phyloP scores from a whole-genome alignment of 2,797 vertebrate species.

The Rhadinocentrus ornatus region DNA sequence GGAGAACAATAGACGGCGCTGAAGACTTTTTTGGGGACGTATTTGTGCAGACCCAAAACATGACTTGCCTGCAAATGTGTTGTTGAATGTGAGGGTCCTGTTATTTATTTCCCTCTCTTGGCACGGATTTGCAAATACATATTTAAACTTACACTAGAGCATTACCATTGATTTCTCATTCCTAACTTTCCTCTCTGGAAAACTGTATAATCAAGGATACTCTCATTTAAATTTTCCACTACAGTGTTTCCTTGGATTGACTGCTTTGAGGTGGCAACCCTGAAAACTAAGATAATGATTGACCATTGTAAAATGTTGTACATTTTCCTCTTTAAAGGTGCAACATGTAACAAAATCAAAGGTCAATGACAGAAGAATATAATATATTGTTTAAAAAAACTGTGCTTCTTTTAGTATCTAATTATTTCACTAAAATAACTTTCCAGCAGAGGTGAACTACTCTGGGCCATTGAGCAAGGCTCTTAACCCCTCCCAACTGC shows the following conservation, averaged over 20 bases:
- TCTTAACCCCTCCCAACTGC: too few species aligned
- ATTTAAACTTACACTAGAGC: neutral
- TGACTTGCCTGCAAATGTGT: conserved; percentile 65
- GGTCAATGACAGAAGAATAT: too few species aligned
- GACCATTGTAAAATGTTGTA: neutral
- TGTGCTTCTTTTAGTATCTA: too few species aligned
- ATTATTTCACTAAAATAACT: too few species aligned
- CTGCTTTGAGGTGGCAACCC: neutral
- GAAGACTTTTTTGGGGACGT: neutral
- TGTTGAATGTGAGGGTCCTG: conserved; percentile 26
- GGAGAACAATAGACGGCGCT: conserved; percentile 16
- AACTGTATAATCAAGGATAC: conserved; percentile 1
- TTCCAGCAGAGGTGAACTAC: too few species aligned
- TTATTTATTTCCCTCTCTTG: conserved; percentile 12
- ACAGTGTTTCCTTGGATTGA: neutral
- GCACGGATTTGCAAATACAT: conserved; percentile 1
- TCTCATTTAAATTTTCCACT: neutral
- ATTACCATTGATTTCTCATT: neutral
- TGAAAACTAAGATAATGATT: neutral
- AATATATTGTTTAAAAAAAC: too few species aligned
- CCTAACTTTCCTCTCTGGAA: neutral
- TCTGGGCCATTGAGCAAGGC: too few species aligned
- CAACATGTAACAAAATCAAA: too few species aligned
- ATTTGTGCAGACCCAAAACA: conserved; percentile 34
- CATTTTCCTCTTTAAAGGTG: neutral